Evolutionary conservation across 1,140 invertebrate species (phyloP).

Genomic region (Anoplolepis gracilipes): DNA sequence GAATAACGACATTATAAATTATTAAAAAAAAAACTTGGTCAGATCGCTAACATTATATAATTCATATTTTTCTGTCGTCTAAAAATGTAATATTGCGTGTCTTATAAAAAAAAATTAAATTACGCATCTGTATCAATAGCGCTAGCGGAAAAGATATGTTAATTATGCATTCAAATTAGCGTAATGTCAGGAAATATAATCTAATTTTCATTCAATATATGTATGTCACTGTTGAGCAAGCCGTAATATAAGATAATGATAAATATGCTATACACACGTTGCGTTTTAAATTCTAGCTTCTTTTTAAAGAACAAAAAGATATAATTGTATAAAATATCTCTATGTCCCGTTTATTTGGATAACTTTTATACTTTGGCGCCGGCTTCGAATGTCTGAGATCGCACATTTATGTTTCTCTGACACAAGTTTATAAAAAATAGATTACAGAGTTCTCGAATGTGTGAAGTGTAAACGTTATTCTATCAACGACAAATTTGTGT

Average conservation of each 20-base stretch:
- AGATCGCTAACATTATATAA: neutral
- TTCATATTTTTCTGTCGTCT: too few relatives aligned
- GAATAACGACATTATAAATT: neutral
- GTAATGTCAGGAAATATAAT: slow-evolving; percentile 19
- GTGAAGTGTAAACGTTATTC: neutral
- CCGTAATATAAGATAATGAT: too few relatives aligned
- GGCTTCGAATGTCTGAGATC: neutral
- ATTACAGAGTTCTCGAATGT: neutral
- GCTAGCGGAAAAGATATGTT: slow-evolving; percentile 55
- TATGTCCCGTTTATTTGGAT: neutral
- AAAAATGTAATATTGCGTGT: neutral
- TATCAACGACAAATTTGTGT: slow-evolving; percentile 13
- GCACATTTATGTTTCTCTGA: neutral
- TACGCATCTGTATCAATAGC: neutral
- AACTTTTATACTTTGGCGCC: neutral
- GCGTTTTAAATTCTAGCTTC: neutral
- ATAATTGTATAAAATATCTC: neutral
- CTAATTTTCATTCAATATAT: slow-evolving; percentile 51
- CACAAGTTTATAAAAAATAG: neutral
- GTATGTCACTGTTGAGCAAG: neutral
- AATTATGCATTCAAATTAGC: slow-evolving; percentile 42
- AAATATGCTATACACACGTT: neutral
- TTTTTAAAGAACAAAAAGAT: neutral
- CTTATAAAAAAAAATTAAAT: neutral
- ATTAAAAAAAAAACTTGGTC: neutral